Conservation (phyloP, 2,797 vertebrate species). For the Enteromius unitaeniatus region DNA sequence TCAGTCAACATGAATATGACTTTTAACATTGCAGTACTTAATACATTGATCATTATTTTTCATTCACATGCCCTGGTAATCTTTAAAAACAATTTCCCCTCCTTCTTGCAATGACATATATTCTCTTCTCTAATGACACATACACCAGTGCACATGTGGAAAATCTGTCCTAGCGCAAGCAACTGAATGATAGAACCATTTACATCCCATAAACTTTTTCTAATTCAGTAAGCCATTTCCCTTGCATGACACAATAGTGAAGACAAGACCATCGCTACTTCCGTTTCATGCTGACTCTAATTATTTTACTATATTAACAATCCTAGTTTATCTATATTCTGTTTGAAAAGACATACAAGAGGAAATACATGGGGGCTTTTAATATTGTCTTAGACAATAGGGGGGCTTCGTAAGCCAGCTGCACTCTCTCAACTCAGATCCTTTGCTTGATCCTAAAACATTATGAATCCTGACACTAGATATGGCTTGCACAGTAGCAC, state of each 20-base stretch:
- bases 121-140: not conserved
- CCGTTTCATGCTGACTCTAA: not conserved
- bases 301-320: not conserved
- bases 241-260: not conserved
- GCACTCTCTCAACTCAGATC: not conserved
- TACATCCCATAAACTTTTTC: not conserved
- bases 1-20: too few relatives aligned
- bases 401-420: not conserved
- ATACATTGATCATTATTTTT: not conserved
- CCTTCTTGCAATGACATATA: not conserved
- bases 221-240: not conserved
- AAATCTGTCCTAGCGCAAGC: too few relatives aligned
- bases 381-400: not conserved
- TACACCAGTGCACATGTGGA: not conserved
- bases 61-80: not conserved
- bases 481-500: conserved; percentile 7
- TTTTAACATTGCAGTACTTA: not conserved
- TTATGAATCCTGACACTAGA: conserved; percentile 16
- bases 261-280: not conserved
- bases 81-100: not conserved
- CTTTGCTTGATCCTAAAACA: not conserved
- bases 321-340: not conserved
- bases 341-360: not conserved
- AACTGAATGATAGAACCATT: not conserved
- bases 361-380: not conserved